Evolutionary conservation across 2,888 invertebrate species (phyloP).

Genomic region (Drosophila setosimentum): DNA sequence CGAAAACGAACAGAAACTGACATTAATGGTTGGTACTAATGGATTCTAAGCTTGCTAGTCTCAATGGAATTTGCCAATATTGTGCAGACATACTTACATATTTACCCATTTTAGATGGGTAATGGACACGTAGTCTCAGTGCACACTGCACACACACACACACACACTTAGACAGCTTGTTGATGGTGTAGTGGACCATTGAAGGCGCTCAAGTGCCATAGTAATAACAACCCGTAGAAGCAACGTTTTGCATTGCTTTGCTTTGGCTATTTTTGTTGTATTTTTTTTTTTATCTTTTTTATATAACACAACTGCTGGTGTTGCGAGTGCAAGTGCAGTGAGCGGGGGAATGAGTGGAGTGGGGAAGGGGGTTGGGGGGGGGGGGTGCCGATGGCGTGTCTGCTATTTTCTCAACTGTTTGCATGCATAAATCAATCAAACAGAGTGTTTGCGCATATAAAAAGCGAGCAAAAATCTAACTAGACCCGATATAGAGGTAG

Average conservation of each 20-base stretch:
- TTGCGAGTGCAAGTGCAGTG: neutral
- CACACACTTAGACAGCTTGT: neutral
- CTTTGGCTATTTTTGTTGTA: neutral
- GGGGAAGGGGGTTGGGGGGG: too few relatives aligned
- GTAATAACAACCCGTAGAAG: slow-evolving; percentile 21
- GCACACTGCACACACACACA: neutral
- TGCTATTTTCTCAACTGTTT: slow-evolving; percentile 38
- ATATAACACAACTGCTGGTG: slow-evolving; percentile 16
- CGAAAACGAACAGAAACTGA: neutral
- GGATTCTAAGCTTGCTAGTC: neutral
- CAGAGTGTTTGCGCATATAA: slow-evolving; percentile 66
- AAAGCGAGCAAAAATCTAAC: slow-evolving; percentile 36
- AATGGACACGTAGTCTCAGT: slow-evolving; percentile 17
- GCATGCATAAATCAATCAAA: slow-evolving; percentile 76
- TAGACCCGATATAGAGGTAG: slow-evolving; percentile 38
- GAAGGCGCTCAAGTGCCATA: slow-evolving; percentile 9
- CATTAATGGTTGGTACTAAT: neutral
- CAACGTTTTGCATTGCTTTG: slow-evolving; percentile 25
- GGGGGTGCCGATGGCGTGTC: neutral
- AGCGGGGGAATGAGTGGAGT: neutral
- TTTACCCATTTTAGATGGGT: slow-evolving; percentile 1
- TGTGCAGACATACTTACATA: neutral
- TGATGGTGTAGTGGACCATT: slow-evolving; percentile 8
- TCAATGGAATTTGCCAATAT: neutral
- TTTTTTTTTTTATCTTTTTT: slow-evolving; percentile 17